These are phyloP conservation scores for Amyelois transitella DNA, from an alignment of 1,140 invertebrate genomes.

Conservation along the genomic window DNA sequence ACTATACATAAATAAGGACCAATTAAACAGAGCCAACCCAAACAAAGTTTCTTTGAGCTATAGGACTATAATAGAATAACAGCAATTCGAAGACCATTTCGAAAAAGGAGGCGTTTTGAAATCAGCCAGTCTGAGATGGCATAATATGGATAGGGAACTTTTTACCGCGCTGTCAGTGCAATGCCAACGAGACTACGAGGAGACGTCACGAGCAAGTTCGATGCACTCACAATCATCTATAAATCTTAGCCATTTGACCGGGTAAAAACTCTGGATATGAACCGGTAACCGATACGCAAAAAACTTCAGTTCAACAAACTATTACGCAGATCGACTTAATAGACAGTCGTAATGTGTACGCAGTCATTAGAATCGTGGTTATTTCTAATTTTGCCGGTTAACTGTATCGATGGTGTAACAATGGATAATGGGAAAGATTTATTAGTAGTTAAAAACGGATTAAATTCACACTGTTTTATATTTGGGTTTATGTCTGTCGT, in stretches of 20 bases:
- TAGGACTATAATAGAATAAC: too few relatives aligned
- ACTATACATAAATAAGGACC: too few relatives aligned
- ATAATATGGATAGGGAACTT: too few relatives aligned
- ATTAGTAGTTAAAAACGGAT: background rate
- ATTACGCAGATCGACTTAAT: slow-evolving; percentile 6
- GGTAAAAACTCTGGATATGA: slow-evolving; percentile 20
- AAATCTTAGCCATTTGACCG: slow-evolving; percentile 10
- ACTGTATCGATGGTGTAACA: background rate
- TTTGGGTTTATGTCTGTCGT: background rate
- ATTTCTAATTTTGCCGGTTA: background rate
- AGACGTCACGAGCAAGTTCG: slow-evolving; percentile 21
- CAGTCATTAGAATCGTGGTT: background rate
- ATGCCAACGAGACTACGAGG: background rate
- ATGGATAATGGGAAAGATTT: background rate
- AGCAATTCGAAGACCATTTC: too few relatives aligned
- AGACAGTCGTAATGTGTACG: background rate
- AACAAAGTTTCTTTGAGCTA: too few relatives aligned
- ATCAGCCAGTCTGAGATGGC: too few relatives aligned
- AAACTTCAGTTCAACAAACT: slow-evolving; percentile 57
- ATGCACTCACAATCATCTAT: slow-evolving; percentile 24
- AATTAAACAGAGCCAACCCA: too few relatives aligned
- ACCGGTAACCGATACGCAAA: slow-evolving; percentile 45
- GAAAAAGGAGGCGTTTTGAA: too few relatives aligned
- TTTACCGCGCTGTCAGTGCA: too few relatives aligned
- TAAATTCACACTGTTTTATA: background rate